Conservation (phyloP, 2,888 invertebrate species). For the Tachina grossa region DNA sequence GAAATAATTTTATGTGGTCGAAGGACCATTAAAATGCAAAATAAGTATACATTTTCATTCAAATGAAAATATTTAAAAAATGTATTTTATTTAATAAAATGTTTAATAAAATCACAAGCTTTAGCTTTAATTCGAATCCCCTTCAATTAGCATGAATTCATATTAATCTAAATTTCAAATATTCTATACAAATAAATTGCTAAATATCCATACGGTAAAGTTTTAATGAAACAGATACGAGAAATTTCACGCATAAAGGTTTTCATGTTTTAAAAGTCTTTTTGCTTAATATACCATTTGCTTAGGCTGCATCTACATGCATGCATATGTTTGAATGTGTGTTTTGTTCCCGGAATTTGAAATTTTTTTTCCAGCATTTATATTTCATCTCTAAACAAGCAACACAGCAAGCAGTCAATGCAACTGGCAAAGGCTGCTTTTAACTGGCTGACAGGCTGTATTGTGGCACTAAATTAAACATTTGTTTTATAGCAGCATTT, state of each 20-base stretch:
- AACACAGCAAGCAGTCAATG: neutral
- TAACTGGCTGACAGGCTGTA: slow-evolving; percentile 14
- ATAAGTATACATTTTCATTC: too few species aligned
- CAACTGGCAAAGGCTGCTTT: neutral
- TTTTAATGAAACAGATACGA: neutral
- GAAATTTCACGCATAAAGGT: neutral
- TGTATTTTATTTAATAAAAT: too few species aligned
- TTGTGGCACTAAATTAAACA: slow-evolving; percentile 29
- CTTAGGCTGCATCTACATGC: neutral
- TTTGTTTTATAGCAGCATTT: slow-evolving; percentile 24
- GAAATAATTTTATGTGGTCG: too few species aligned
- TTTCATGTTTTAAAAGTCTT: slow-evolving; percentile 22
- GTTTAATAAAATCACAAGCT: too few species aligned
- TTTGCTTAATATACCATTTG: neutral
- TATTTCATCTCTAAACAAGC: slow-evolving; percentile 13
- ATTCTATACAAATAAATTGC: neutral
- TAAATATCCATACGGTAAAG: neutral
- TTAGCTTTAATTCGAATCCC: too few species aligned
- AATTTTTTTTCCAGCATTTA: slow-evolving; percentile 24
- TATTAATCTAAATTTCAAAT: neutral
- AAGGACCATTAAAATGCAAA: too few species aligned
- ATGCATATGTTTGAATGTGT: neutral
- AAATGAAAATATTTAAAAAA: too few species aligned
- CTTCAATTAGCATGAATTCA: neutral
- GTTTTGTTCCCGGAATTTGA: slow-evolving; percentile 9